These are phyloP conservation scores for Drosophila guanche DNA, from an alignment of 1,140 invertebrate genomes.

Conservation along the genomic window DNA sequence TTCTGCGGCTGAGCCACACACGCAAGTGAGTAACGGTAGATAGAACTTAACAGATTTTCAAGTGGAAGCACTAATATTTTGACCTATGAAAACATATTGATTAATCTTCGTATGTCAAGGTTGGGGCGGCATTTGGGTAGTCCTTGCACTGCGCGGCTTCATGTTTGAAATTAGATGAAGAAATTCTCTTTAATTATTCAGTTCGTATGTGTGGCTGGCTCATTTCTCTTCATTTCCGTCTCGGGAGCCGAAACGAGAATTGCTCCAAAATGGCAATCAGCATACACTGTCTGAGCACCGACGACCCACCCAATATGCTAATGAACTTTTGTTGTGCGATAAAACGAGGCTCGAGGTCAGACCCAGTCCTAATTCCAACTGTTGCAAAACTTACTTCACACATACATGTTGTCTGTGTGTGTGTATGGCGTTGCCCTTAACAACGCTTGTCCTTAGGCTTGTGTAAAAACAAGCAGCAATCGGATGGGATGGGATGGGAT, in stretches of 20 bases:
- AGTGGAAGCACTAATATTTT: background rate
- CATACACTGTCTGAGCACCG: slow-evolving; percentile 15
- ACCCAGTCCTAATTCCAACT: slow-evolving; percentile 15
- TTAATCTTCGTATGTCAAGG: slow-evolving; percentile 33
- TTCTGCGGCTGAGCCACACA: slow-evolving; percentile 15
- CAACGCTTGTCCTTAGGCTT: slow-evolving; percentile 28
- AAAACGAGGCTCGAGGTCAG: slow-evolving; percentile 5
- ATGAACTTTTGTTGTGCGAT: slow-evolving; percentile 49
- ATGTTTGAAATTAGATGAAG: background rate
- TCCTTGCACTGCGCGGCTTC: background rate
- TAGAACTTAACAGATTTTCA: slow-evolving; percentile 38
- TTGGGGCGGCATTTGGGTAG: background rate
- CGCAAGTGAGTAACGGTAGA: slow-evolving; percentile 40
- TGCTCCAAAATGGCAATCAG: slow-evolving; percentile 20
- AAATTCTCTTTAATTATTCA: slow-evolving; percentile 50
- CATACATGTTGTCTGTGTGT: background rate
- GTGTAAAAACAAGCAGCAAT: slow-evolving; percentile 21
- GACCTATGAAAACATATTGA: slow-evolving; percentile 33
- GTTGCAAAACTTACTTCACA: slow-evolving; percentile 36
- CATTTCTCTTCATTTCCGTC: slow-evolving; percentile 44
- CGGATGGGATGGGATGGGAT: slow-evolving; percentile 20
- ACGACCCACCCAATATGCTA: slow-evolving; percentile 65
- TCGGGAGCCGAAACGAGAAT: slow-evolving; percentile 17
- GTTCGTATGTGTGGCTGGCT: slow-evolving; percentile 48
- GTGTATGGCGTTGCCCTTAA: background rate